These are phyloP conservation scores for Idaea straminata DNA, from an alignment of 2,888 invertebrate genomes.

Conservation along the genomic window DNA sequence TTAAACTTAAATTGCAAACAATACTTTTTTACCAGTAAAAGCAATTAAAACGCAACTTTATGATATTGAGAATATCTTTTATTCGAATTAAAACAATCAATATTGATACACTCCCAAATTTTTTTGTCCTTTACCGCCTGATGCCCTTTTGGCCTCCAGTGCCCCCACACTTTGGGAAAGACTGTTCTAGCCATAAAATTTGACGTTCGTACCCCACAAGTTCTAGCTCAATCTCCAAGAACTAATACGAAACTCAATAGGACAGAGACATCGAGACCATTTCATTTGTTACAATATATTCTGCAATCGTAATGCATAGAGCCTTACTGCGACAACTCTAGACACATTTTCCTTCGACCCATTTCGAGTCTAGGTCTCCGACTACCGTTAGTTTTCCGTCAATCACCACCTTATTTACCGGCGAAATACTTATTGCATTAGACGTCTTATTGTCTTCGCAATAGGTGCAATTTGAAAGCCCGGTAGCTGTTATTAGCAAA, in stretches of 20 bases:
- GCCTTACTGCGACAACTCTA: slow-evolving; percentile 31
- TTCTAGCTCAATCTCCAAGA: slow-evolving; percentile 34
- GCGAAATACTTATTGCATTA: slow-evolving; percentile 36
- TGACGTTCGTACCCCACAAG: too few relatives aligned
- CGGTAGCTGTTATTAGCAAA: slow-evolving; percentile 30
- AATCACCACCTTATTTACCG: slow-evolving; percentile 52
- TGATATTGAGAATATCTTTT: too few relatives aligned
- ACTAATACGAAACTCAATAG: slow-evolving; percentile 51
- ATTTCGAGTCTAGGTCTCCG: slow-evolving; percentile 37
- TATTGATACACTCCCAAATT: too few relatives aligned
- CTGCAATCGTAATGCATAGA: slow-evolving; percentile 25
- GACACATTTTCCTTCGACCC: slow-evolving; percentile 47
- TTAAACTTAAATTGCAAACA: too few relatives aligned
- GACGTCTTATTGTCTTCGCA: slow-evolving; percentile 39
- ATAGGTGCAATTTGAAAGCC: slow-evolving; percentile 37
- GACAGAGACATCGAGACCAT: slow-evolving; percentile 57
- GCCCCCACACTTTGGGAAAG: too few relatives aligned
- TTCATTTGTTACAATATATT: slow-evolving; percentile 50
- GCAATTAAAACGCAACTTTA: too few relatives aligned
- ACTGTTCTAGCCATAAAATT: slow-evolving; percentile 16
- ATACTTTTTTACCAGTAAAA: too few relatives aligned
- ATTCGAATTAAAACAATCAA: too few relatives aligned
- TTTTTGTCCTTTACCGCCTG: too few relatives aligned
- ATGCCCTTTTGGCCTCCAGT: too few relatives aligned
- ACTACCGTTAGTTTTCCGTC: slow-evolving; percentile 57